These are phyloP conservation scores for Catostomus latipinnis DNA, from an alignment of 2,797 vertebrate species.

Conservation along the genomic window DNA sequence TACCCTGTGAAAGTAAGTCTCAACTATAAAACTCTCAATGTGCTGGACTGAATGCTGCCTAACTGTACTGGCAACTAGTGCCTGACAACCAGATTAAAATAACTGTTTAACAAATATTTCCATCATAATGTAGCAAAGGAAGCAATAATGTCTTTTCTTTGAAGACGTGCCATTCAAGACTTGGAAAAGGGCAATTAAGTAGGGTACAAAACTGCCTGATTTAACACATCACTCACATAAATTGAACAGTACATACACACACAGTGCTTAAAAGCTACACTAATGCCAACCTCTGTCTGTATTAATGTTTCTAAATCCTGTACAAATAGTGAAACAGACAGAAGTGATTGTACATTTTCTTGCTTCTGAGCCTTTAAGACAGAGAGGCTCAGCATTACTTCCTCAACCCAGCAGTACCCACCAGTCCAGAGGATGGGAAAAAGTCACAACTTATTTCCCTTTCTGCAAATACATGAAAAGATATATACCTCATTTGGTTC, in stretches of 20 bases:
- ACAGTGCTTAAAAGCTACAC: neutral
- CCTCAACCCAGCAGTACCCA: neutral
- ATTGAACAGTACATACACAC: no score
- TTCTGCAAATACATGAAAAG: neutral
- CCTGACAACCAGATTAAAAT: slow-evolving; percentile 37
- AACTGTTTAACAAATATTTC: slow-evolving; percentile 27
- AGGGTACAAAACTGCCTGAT: slow-evolving; percentile 6
- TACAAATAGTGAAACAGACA: slow-evolving; percentile 16
- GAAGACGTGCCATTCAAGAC: slow-evolving; percentile 31
- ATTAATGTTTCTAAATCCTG: slow-evolving; percentile 25
- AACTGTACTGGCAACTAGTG: slow-evolving; percentile 17
- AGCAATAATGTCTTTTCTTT: slow-evolving; percentile 31
- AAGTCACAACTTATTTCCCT: slow-evolving; percentile 4
- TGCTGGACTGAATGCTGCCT: slow-evolving; percentile 24
- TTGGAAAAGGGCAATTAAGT: slow-evolving; percentile 9
- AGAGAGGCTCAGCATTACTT: slow-evolving; percentile 16
- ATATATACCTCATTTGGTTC: neutral
- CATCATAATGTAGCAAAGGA: slow-evolving; percentile 43
- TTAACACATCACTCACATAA: slow-evolving; percentile 1
- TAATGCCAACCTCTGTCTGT: slow-evolving; percentile 11
- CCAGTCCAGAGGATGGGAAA: neutral
- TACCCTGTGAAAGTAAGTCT: slow-evolving; percentile 19
- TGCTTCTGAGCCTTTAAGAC: slow-evolving; percentile 20
- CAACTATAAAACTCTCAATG: slow-evolving; percentile 30
- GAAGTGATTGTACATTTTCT: neutral